phyloP scores from a whole-genome alignment of 2,797 vertebrate species.

The Tadarida brasiliensis region DNA sequence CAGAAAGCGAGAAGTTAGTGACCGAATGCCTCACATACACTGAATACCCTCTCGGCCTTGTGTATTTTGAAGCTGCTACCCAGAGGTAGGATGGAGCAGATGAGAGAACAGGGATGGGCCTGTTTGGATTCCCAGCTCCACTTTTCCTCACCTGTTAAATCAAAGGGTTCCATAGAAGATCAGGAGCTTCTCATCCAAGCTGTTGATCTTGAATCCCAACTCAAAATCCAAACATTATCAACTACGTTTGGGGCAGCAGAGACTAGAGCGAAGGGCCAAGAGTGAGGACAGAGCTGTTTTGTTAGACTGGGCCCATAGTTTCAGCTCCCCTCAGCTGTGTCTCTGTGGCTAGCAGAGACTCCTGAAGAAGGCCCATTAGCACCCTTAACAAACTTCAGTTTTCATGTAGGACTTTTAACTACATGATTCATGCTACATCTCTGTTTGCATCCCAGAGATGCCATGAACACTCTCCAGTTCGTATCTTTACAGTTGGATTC shows the following conservation, averaged over 20 bases:
- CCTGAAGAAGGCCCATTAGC: background rate
- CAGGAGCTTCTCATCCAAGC: background rate
- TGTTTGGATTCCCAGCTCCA: background rate
- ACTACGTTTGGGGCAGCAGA: background rate
- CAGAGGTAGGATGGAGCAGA: background rate
- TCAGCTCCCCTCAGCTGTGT: background rate
- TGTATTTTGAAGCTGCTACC: background rate
- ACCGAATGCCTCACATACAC: background rate
- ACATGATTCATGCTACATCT: background rate
- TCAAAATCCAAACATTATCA: background rate
- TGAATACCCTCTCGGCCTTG: background rate
- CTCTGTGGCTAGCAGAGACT: background rate
- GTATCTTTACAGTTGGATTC: background rate
- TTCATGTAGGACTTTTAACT: background rate
- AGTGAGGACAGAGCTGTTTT: background rate
- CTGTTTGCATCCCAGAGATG: background rate
- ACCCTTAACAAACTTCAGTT: background rate
- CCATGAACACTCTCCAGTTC: background rate
- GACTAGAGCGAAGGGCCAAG: background rate
- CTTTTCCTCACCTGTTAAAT: background rate
- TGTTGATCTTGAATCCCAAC: background rate
- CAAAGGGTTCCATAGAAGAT: background rate
- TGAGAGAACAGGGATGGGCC: background rate
- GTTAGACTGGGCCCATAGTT: background rate
- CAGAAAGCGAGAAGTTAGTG: background rate